Conservation (phyloP, 2,113 vertebrate genomes). For the Leptocoma aspasia region DNA sequence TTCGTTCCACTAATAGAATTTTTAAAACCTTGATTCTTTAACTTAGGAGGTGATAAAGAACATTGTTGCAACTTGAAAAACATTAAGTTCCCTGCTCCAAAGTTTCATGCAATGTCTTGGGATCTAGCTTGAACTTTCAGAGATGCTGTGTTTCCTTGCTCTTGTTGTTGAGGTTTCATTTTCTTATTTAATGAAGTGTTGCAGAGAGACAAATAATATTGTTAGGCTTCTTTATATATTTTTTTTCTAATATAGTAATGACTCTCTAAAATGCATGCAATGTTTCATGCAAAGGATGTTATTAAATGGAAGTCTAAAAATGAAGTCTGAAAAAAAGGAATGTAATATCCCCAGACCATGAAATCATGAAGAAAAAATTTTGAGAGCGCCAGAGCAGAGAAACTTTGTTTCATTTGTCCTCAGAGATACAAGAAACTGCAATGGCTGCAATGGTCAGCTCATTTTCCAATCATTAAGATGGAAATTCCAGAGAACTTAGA, state of each 20-base stretch:
- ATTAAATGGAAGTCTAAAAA: background rate
- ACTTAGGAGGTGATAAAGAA: background rate
- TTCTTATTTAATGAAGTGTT: background rate
- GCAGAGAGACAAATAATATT: background rate
- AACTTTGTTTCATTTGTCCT: background rate
- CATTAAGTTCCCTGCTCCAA: background rate
- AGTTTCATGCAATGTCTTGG: background rate
- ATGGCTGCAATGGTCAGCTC: background rate
- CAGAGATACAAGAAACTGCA: background rate
- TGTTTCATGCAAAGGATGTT: background rate
- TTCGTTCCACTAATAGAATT: background rate
- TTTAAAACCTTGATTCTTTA: background rate
- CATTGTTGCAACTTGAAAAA: background rate
- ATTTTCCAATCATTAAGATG: background rate
- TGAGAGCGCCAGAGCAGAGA: background rate
- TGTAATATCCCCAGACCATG: background rate
- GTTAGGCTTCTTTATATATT: background rate
- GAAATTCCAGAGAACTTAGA: background rate
- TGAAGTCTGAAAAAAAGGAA: background rate
- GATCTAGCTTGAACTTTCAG: background rate
- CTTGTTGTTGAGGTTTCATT: background rate
- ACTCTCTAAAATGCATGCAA: background rate
- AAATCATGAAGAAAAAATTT: background rate
- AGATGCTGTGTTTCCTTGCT: background rate
- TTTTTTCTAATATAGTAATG: background rate